These are phyloP conservation scores for Euplagia quadripunctaria DNA, from an alignment of 2,888 invertebrate species.

Conservation along the genomic window DNA sequence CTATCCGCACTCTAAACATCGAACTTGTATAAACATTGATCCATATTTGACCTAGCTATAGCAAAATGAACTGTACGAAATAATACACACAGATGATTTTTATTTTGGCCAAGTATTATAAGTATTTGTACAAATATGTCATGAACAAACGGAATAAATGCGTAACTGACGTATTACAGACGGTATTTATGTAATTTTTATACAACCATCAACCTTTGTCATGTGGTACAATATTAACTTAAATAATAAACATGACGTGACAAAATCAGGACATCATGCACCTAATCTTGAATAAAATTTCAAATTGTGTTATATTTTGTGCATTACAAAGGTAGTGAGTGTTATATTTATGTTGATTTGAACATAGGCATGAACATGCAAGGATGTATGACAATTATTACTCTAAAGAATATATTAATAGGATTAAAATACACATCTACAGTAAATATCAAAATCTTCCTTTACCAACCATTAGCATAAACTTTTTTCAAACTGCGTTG, in stretches of 20 bases:
- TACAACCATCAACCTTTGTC: not conserved
- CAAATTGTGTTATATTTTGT: not conserved
- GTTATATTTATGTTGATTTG: not conserved
- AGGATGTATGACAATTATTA: no score
- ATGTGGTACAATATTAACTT: not conserved
- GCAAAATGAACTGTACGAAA: not conserved
- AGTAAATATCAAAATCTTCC: no score
- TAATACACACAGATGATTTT: not conserved
- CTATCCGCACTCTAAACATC: not conserved
- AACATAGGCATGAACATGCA: no score
- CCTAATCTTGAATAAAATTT: not conserved
- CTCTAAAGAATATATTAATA: no score
- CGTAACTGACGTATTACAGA: conserved; percentile 6
- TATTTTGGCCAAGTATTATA: not conserved
- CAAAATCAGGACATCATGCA: not conserved
- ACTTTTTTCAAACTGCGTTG: no score
- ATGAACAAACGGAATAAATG: conserved; percentile 7
- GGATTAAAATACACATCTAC: no score
- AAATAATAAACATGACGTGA: conserved; percentile 6
- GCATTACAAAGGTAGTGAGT: not conserved
- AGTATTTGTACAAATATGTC: conserved; percentile 13
- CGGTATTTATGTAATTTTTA: conserved; percentile 8
- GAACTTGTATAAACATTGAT: conserved; percentile 1
- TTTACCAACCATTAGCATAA: no score
- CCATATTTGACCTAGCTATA: not conserved